Conservation (phyloP, 2,797 vertebrate genomes). For the Poeciliopsis gracilis region DNA sequence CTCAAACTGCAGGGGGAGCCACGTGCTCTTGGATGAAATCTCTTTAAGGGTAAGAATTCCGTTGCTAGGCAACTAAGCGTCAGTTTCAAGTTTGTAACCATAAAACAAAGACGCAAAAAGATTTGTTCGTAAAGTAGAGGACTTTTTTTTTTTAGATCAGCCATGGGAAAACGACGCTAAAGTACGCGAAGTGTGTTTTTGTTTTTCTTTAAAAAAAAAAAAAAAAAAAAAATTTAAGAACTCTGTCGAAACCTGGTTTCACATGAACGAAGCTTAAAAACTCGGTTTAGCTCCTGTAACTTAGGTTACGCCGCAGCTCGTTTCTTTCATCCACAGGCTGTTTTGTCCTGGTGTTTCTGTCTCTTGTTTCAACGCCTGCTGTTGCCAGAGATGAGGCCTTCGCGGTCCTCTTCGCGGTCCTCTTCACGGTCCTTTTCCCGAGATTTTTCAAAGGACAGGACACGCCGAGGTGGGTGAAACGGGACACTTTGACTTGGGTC, state of each 20-base stretch:
- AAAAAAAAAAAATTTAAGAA: not conserved
- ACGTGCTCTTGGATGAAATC: not conserved
- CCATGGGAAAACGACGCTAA: not conserved
- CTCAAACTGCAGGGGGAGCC: not conserved
- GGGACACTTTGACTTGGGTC: not conserved
- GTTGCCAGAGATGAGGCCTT: not conserved
- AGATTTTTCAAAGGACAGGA: not conserved
- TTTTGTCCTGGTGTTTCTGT: not conserved
- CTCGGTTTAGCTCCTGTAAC: not conserved
- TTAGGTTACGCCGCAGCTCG: not conserved
- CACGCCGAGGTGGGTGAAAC: not conserved
- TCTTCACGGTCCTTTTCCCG: not conserved
- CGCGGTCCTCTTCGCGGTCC: no score
- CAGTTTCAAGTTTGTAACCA: not conserved
- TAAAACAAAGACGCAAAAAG: not conserved
- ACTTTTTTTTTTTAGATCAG: not conserved
- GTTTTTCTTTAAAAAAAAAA: not conserved
- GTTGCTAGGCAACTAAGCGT: not conserved
- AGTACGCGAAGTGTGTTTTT: not conserved
- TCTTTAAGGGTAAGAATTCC: not conserved
- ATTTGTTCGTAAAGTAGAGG: not conserved
- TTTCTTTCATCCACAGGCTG: not conserved
- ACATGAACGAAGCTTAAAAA: not conserved
- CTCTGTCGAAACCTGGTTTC: not conserved
- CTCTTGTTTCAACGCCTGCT: not conserved